A percentile compares a stretch with the other conserved stretches of the same genome.
phyloP scores from a whole-genome alignment of 2,888 invertebrate genomes.

The Pinctada fucata region DNA sequence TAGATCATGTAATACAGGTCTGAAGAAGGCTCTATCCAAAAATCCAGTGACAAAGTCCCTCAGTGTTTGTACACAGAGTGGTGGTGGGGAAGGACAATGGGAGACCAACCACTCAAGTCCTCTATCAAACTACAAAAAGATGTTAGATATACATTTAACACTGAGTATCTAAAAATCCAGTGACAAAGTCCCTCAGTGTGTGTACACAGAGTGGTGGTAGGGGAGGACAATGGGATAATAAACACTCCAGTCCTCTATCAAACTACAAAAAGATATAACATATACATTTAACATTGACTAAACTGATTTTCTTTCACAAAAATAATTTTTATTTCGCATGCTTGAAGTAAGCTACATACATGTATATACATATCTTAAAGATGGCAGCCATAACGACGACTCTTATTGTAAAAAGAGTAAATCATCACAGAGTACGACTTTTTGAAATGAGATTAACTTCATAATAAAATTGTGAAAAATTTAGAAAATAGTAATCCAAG shows the following conservation, averaged over 20 bases:
- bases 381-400: background rate
- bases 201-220: constrained; percentile 51
- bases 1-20: constrained; percentile 65
- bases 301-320: background rate
- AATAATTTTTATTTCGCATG: background rate
- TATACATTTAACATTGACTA: background rate
- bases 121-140: constrained; percentile 62
- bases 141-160: too few relatives aligned
- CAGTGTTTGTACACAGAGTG: constrained; percentile 48
- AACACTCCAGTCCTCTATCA: constrained; percentile 61
- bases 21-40: constrained; percentile 61
- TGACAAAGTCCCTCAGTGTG: constrained; percentile 56
- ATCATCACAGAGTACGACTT: background rate
- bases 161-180: constrained; percentile 51
- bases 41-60: constrained; percentile 58
- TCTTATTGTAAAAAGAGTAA: background rate
- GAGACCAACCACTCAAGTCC: constrained; percentile 64
- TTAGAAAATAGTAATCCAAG: too few relatives aligned
- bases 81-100: constrained; percentile 50
- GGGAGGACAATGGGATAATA: constrained; percentile 51
- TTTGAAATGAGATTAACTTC: background rate
- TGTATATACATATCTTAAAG: background rate
- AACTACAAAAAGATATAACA: constrained; percentile 49
- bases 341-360: background rate
- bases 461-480: background rate